phyloP scores from a whole-genome alignment of 64 coral and sea anemone species.

The Porites lutea region DNA sequence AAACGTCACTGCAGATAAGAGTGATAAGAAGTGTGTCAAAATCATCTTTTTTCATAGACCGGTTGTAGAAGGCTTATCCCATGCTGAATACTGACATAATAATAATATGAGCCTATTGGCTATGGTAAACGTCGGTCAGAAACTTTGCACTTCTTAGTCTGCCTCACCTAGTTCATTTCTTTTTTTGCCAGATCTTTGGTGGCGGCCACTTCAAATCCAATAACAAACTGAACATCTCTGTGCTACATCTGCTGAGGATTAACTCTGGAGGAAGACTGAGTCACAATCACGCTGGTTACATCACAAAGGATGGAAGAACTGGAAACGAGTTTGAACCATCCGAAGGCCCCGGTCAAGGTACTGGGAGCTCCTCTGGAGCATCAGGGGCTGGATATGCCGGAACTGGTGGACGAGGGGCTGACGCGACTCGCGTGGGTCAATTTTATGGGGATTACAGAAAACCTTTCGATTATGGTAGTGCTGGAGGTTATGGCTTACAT shows the following conservation, averaged over 20 bases:
- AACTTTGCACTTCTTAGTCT: too few species aligned
- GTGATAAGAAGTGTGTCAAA: too few species aligned
- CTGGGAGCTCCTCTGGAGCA: slow-evolving; percentile 68
- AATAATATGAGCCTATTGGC: too few species aligned
- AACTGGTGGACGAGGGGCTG: slow-evolving; percentile 75
- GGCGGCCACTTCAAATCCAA: slow-evolving; percentile 96
- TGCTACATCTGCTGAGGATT: slow-evolving; percentile 81
- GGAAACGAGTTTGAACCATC: slow-evolving; percentile 80
- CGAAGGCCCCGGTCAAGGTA: slow-evolving; percentile 92
- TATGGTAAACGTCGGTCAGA: too few species aligned
- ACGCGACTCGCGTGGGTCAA: slow-evolving; percentile 51
- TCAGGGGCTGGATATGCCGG: slow-evolving; percentile 90
- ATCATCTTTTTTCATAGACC: too few species aligned
- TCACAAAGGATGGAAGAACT: slow-evolving; percentile 80
- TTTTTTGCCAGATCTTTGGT: slow-evolving; percentile 79
- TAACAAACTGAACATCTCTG: slow-evolving; percentile 85
- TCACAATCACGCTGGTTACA: slow-evolving; percentile 90
- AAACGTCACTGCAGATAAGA: too few species aligned
- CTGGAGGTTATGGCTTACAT: slow-evolving; percentile 88
- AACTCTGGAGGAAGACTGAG: slow-evolving; percentile 94
- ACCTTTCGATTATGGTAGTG: slow-evolving; percentile 85
- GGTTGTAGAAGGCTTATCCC: too few species aligned
- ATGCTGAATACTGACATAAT: too few species aligned
- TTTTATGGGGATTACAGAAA: slow-evolving; percentile 79
- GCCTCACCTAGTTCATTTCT: not conserved